Base-by-base conservation (phyloP, 2,888 invertebrate species). In the Catocala nupta region DNA sequence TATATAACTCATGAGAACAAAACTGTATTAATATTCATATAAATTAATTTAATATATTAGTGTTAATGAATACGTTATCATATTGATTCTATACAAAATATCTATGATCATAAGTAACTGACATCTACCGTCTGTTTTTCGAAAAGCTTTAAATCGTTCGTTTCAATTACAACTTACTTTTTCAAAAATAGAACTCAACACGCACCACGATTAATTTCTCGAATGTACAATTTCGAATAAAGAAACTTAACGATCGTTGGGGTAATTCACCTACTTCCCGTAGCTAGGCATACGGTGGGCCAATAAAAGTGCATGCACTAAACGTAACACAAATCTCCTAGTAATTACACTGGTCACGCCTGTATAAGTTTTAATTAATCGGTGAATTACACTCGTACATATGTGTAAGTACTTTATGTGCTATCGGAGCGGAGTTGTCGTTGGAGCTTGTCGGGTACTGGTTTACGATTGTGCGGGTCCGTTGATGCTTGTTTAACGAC, bases 281-380 rank as follows among this genome's bases (percentile, higher is more conserved):
- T 72, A 66, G 68, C 69, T 63, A 65, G 57, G 66, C 68, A 59
- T 68, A 68, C 63, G 59, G 64, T 69, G 59, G 64, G 42, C 60
- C 48, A 70, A 70, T 77, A 76, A 78, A 78, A 75, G 47, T 55
- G 60, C 61, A 86, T 83, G 86, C 86, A 85, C 83, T 85, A 84
- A 86, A 86, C 81, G 83, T 84, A 85, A 85, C 86, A 89, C 85
- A 89, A 90, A 87, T 88, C 88, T 84, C 81, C 70, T 49, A 70
- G 88, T 84, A 91, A 93, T 92, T 91, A 91, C 90, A 81, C 77
- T 76, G 82, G 93, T 90, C 87, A 92, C 88, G 93, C 88, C 84
- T 91, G 89, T 92, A 89, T 90, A 88, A 89, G 82, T 92, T 93
- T 93, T 92, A 92, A 93, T 93, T 93, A 93, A 92, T 92, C 92